These are phyloP conservation scores for Mustelus asterias DNA, from an alignment of 2,113 vertebrate species.

Conservation along the genomic window DNA sequence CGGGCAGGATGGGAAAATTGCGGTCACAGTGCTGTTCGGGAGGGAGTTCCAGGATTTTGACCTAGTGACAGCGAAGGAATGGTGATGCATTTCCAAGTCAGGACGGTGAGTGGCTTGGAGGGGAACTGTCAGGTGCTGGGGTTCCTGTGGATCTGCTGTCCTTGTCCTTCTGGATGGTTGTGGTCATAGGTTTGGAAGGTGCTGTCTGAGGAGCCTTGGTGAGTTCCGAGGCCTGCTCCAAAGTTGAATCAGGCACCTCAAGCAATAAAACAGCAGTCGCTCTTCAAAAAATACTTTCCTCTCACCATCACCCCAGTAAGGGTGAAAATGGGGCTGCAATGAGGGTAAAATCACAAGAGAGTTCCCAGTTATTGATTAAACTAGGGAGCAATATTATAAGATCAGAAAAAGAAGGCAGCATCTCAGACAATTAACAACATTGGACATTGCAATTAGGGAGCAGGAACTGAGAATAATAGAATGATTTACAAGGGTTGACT, in stretches of 20 bases:
- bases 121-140: no score
- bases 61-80: no score
- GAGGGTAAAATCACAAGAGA: background rate
- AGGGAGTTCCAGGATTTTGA: no score
- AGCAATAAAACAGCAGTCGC: background rate
- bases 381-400: background rate
- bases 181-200: no score
- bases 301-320: background rate
- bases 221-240: background rate
- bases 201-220: no score
- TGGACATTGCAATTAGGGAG: background rate
- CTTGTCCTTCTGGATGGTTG: no score
- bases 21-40: no score
- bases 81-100: no score
- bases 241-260: background rate
- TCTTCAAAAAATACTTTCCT: background rate
- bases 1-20: no score
- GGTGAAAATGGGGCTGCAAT: background rate
- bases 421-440: background rate
- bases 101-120: no score
- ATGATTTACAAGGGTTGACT: background rate
- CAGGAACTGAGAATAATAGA: background rate
- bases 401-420: background rate
- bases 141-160: no score
- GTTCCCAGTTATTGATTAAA: background rate